Conservation (phyloP, 2,888 invertebrate genomes). For the Carterocephalus palaemon region DNA sequence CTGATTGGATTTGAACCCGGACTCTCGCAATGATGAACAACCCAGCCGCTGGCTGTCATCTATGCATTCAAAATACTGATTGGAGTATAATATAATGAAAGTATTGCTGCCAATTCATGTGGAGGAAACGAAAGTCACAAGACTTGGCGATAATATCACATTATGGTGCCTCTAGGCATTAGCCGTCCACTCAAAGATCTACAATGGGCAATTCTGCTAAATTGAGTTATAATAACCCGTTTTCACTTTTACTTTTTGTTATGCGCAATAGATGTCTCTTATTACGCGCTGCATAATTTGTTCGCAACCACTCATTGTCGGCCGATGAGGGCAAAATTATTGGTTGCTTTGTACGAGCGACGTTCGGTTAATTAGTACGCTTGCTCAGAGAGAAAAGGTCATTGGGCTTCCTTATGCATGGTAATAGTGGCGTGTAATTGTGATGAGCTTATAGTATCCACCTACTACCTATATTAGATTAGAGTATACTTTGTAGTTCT, state of each 20-base stretch:
- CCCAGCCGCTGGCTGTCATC: no score
- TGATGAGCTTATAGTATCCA: no score
- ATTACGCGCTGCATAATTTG: slow-evolving; percentile 29
- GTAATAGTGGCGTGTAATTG: neutral
- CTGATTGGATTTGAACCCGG: no score
- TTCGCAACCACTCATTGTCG: slow-evolving; percentile 31
- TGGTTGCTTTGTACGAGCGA: slow-evolving; percentile 46
- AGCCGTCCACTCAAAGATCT: neutral
- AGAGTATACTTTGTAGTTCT: no score
- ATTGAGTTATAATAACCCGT: slow-evolving; percentile 19
- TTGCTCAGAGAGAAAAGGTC: slow-evolving; percentile 29
- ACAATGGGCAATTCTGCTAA: slow-evolving; percentile 8
- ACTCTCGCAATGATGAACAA: no score
- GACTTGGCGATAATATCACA: slow-evolving; percentile 6
- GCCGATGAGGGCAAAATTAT: slow-evolving; percentile 36
- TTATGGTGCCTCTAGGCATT: no score
- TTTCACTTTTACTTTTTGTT: slow-evolving; percentile 23
- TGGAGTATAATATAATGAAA: no score
- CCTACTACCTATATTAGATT: no score
- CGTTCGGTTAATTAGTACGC: slow-evolving; percentile 45
- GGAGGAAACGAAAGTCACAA: no score
- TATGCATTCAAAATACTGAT: no score
- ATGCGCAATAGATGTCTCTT: slow-evolving; percentile 16
- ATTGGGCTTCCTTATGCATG: slow-evolving; percentile 21
- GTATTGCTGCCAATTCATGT: no score